These are phyloP conservation scores for Eulithis prunata DNA, from an alignment of 2,888 invertebrate genomes.

Conservation along the genomic window DNA sequence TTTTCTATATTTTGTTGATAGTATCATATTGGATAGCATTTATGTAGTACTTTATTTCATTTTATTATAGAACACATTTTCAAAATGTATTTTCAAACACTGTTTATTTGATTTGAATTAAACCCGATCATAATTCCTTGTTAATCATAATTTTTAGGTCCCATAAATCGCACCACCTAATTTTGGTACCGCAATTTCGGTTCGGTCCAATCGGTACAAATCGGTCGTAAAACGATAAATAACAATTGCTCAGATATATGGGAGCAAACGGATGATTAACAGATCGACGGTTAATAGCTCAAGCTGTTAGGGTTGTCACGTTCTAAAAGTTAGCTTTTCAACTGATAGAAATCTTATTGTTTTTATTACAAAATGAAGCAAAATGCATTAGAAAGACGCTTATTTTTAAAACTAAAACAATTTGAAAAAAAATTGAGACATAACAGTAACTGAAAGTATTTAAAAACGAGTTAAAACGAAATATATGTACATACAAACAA, in stretches of 20 bases:
- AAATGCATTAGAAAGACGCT: no score
- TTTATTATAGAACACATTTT: no score
- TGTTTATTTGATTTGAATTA: slow-evolving; percentile 7
- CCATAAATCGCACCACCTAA: slow-evolving; percentile 30
- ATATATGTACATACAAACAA: no score
- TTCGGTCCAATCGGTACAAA: slow-evolving; percentile 32
- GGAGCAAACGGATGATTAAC: slow-evolving; percentile 74
- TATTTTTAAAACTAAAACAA: no score
- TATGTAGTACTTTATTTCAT: no score
- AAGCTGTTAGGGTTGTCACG: slow-evolving; percentile 23
- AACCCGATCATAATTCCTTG: slow-evolving; percentile 23
- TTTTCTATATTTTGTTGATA: no score
- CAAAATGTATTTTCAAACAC: neutral
- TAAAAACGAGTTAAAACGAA: neutral
- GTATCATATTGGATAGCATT: no score
- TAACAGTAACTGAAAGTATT: no score
- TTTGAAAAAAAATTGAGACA: no score
- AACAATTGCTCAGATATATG: slow-evolving; percentile 70
- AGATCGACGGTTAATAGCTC: slow-evolving; percentile 67
- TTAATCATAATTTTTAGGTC: slow-evolving; percentile 29
- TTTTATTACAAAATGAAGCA: no score
- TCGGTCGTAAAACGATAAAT: slow-evolving; percentile 67
- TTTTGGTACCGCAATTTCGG: slow-evolving; percentile 29
- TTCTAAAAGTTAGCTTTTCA: no score
- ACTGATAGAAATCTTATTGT: no score